phyloP scores from a whole-genome alignment of 1,140 invertebrate species.

The Trachelipus rathkii region DNA sequence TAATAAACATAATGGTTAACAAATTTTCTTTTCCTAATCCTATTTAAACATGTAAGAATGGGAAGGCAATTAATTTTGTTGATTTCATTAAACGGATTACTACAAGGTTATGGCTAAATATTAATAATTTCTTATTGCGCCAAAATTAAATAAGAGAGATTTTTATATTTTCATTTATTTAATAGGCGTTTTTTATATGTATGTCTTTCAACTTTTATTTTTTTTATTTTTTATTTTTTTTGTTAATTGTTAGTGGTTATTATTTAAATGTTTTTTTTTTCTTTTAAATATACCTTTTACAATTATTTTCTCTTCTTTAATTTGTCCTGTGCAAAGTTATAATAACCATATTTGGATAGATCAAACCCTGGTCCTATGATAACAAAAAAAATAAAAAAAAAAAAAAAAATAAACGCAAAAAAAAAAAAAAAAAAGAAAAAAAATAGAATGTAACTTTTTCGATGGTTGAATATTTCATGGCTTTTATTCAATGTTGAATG shows the following conservation, averaged over 20 bases:
- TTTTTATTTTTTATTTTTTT: not conserved
- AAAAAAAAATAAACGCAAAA: too few species aligned
- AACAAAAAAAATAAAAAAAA: too few species aligned
- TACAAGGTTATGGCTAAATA: not conserved
- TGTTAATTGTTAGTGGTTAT: not conserved
- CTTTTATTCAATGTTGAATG: not conserved
- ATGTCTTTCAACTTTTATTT: not conserved
- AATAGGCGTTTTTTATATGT: not conserved
- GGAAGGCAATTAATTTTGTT: not conserved
- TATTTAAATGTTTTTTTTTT: not conserved
- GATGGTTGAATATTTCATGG: not conserved
- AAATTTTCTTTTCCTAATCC: not conserved
- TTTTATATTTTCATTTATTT: constrained; percentile 1
- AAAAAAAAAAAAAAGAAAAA: not conserved
- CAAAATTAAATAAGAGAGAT: not conserved
- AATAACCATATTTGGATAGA: not conserved
- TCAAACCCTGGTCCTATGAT: too few species aligned
- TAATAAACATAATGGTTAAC: too few species aligned
- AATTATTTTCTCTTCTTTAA: not conserved
- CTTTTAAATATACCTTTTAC: not conserved
- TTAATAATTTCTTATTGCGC: not conserved
- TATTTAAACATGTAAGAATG: not conserved
- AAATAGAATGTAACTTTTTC: not conserved
- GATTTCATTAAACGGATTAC: not conserved
- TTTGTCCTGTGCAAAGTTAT: not conserved